These are phyloP conservation scores for Parazoanthus swiftii DNA, from an alignment of 92 coral and sea anemone species.

Conservation along the genomic window DNA sequence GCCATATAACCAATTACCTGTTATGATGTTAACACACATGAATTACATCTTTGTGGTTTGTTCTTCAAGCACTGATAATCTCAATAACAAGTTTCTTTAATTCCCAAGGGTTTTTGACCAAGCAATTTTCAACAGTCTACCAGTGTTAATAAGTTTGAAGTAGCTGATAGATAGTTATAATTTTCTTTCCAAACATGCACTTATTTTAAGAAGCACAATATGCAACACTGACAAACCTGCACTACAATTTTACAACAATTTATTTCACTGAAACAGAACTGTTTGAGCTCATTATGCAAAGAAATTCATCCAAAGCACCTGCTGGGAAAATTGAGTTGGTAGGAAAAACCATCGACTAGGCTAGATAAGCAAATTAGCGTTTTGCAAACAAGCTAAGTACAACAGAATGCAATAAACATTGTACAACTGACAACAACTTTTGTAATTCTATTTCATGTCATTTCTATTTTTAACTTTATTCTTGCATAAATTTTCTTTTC, in stretches of 20 bases:
- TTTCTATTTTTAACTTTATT: background rate
- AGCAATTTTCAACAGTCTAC: background rate
- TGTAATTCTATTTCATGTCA: background rate
- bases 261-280: background rate
- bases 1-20: no score
- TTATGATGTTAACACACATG: background rate
- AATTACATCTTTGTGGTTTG: background rate
- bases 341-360: background rate
- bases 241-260: no score
- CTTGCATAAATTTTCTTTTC: background rate
- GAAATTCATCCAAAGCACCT: slow-evolving; percentile 17
- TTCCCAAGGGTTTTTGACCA: background rate
- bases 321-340: background rate
- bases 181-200: no score
- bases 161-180: background rate
- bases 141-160: background rate
- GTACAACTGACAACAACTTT: background rate
- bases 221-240: no score
- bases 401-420: background rate
- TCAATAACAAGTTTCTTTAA: background rate
- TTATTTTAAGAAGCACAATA: no score
- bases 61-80: background rate
- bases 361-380: background rate
- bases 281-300: background rate
- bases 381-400: background rate